Evolutionary conservation across 30 jellyfish, hydroid and myxozoan species (phyloP).

Genomic region (Chironex yamaguchii): DNA sequence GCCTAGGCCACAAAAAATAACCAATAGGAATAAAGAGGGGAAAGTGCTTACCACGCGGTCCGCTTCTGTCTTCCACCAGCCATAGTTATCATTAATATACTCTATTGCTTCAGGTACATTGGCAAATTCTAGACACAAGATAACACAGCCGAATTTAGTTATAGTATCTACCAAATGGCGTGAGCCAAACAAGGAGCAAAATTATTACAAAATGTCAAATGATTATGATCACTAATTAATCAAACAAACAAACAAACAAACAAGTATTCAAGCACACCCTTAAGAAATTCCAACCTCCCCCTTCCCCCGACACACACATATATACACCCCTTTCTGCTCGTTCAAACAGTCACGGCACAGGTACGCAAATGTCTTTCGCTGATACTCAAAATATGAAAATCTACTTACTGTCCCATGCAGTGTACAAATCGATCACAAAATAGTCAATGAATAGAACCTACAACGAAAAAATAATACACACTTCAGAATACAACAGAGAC

Average conservation of each 20-base stretch:
- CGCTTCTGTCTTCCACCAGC: conserved; percentile 91
- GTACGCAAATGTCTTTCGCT: background rate
- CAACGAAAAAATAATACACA: background rate
- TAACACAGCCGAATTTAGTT: background rate
- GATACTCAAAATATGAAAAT: background rate
- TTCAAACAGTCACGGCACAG: background rate
- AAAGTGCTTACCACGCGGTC: conserved; percentile 79
- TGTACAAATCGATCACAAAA: conserved; percentile 90
- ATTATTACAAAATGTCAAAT: too few relatives aligned
- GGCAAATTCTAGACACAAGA: conserved; percentile 84
- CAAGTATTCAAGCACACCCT: background rate
- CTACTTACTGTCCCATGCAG: conserved; percentile 99
- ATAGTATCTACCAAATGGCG: too few relatives aligned
- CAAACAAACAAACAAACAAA: too few relatives aligned
- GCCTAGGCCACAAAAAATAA: too few relatives aligned
- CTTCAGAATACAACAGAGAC: too few relatives aligned
- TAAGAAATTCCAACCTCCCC: background rate
- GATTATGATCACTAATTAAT: too few relatives aligned
- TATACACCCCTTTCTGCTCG: too few relatives aligned
- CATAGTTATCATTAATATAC: conserved; percentile 75
- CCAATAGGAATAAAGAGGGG: too few relatives aligned
- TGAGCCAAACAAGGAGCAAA: too few relatives aligned
- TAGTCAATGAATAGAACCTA: conserved; percentile 92
- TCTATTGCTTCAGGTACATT: conserved; percentile 88
- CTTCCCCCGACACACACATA: background rate